Base-by-base conservation (phyloP, 2,888 invertebrate genomes). In the Megaustenia siamemsis region DNA sequence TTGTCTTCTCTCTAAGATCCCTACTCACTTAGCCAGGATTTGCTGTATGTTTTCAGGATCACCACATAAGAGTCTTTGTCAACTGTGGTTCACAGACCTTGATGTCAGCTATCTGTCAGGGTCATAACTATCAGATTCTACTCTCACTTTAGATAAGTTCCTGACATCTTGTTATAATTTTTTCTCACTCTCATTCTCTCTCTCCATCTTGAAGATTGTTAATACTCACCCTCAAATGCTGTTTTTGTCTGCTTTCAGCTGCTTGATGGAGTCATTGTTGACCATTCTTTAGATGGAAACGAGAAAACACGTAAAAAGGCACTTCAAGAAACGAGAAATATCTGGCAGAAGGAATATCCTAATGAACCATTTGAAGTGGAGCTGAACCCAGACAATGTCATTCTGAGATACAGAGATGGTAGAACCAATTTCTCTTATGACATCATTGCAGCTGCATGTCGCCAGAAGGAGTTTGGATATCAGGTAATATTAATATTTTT, bases 381-480 rank as follows among this genome's bases (percentile, higher is more conserved):
- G n/a, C 66, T 86, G n/a, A 53, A 85, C 28, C 43, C 83, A 18
- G 45, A 71, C 1, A 32, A 45, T 8, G 80, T 86, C 35, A 81
- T 60, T 73, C 76, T 49, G n/a, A 38, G 68, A 6, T 82, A 87
- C 35, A 75, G 66, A 53, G 85, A 84, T 69, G 79, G 75, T 8
- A 66, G 53, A 32, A 80, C 84, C 76, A 68, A 83, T n/a, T 84
- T 87, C 35, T 86, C 86, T 6, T 95, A 94, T 86, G 93, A 95
- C 87, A 91, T 95, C 32, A 90, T 91, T 28, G 90, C 89, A 21
- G 94, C 95, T 24, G 93, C 94, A 0, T 89, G 90, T 66, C 88
- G 95, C 45, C 95, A 95, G 89, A 90, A 93, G 73, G 94, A 94
- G 69, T 95, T 95, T 91, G 94, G 93, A 86, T 95, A 95, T 89